Evolutionary conservation across 2,888 invertebrate species (phyloP).

Genomic region (Megamerina dolium): DNA sequence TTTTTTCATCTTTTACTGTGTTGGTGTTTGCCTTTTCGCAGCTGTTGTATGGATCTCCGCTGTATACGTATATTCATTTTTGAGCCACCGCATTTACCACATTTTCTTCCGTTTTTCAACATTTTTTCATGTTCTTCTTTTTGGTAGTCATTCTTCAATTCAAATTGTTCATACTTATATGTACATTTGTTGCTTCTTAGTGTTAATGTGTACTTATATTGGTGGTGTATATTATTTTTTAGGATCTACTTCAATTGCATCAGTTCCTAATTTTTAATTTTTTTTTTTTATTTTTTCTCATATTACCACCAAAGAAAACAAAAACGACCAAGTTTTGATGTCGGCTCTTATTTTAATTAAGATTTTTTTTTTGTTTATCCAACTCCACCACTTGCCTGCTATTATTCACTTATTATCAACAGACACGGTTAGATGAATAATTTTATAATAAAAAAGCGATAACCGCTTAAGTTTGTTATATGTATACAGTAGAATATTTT

Average conservation of each 20-base stretch:
- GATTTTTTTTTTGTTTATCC: slow-evolving; percentile 21
- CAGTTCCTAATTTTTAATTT: background rate
- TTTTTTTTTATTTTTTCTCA: slow-evolving; percentile 1
- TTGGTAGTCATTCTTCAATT: slow-evolving; percentile 1
- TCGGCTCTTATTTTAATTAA: slow-evolving; percentile 27
- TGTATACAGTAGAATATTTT: too few species aligned
- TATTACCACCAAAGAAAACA: slow-evolving; percentile 4
- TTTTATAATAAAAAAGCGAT: too few species aligned
- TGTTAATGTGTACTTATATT: too few species aligned
- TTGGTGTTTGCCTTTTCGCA: slow-evolving; percentile 10
- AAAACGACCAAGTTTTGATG: background rate
- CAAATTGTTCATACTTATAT: too few species aligned
- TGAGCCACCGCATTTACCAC: slow-evolving; percentile 14
- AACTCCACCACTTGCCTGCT: background rate
- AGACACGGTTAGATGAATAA: too few species aligned
- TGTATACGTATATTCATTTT: too few species aligned
- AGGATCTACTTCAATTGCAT: slow-evolving; percentile 3
- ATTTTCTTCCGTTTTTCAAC: slow-evolving; percentile 9
- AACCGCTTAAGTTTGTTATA: too few species aligned
- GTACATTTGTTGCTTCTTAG: too few species aligned
- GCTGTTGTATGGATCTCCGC: too few species aligned
- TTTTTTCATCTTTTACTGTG: slow-evolving; percentile 3
- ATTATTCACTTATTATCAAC: too few species aligned
- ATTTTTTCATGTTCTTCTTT: slow-evolving; percentile 1
- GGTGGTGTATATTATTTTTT: too few species aligned